Evolutionary conservation across 2,888 invertebrate genomes (phyloP).

Genomic region (Xylophagus ater): DNA sequence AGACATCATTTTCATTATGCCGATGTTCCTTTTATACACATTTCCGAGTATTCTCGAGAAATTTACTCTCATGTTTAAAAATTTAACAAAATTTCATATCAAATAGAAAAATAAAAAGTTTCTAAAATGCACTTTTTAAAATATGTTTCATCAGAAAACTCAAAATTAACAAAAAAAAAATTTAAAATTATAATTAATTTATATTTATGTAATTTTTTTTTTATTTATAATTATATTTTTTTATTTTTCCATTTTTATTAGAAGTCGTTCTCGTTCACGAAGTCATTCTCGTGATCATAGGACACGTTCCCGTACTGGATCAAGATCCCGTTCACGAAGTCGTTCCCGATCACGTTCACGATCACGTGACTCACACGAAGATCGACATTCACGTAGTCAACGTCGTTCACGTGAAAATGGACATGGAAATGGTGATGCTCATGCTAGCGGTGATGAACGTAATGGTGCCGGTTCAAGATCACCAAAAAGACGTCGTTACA

Average conservation of each 20-base stretch:
- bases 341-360: slow-evolving; percentile 30
- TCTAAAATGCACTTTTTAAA: too few species aligned
- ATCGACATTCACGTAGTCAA: not conserved
- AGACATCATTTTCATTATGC: too few species aligned
- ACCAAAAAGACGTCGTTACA: slow-evolving; percentile 14
- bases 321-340: slow-evolving; percentile 38
- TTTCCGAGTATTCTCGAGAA: too few species aligned
- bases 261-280: slow-evolving; percentile 45
- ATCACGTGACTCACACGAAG: slow-evolving; percentile 31
- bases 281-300: slow-evolving; percentile 48
- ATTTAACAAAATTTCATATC: too few species aligned
- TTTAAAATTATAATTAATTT: slow-evolving; percentile 10
- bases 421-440: slow-evolving; percentile 6
- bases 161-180: not conserved
- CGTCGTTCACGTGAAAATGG: slow-evolving; percentile 15
- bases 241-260: slow-evolving; percentile 9
- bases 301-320: slow-evolving; percentile 38
- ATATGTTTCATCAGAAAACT: too few species aligned
- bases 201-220: slow-evolving; percentile 8
- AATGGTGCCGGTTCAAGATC: slow-evolving; percentile 9
- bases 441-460: slow-evolving; percentile 8
- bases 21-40: too few species aligned
- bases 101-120: too few species aligned
- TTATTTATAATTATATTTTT: slow-evolving; percentile 21
- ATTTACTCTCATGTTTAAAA: too few species aligned